These are phyloP conservation scores for Sylvicola cinctus DNA, from an alignment of 2,888 invertebrate genomes.

Conservation along the genomic window DNA sequence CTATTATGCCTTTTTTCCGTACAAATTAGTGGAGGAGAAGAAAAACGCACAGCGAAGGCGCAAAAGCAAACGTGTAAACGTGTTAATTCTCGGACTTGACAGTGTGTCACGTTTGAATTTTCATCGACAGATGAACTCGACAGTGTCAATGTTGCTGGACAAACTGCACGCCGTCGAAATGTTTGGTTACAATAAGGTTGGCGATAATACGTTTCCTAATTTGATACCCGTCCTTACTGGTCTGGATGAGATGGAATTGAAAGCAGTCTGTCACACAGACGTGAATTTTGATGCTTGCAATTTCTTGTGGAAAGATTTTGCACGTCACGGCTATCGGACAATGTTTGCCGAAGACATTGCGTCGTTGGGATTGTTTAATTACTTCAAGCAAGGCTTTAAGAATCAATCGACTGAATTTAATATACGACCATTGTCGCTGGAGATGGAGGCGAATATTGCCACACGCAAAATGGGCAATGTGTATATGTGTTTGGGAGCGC, in stretches of 20 bases:
- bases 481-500: constrained; percentile 45
- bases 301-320: constrained; percentile 69
- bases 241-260: constrained; percentile 39
- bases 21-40: constrained; percentile 16
- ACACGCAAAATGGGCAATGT: constrained; percentile 38
- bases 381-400: constrained; percentile 51
- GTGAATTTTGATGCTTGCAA: constrained; percentile 42
- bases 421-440: constrained; percentile 48
- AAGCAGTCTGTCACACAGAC: constrained; percentile 38
- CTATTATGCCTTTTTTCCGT: constrained; percentile 41
- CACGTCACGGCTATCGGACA: constrained; percentile 50
- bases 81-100: constrained; percentile 67
- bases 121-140: constrained; percentile 61
- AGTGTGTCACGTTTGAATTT: constrained; percentile 72
- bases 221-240: constrained; percentile 64
- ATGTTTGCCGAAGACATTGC: constrained; percentile 69
- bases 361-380: constrained; percentile 61
- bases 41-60: constrained; percentile 11
- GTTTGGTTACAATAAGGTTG: constrained; percentile 81
- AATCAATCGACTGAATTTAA: constrained; percentile 74
- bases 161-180: constrained; percentile 49
- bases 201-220: constrained; percentile 86
- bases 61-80: constrained; percentile 27
- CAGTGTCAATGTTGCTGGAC: constrained; percentile 33
- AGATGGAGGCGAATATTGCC: constrained; percentile 44